Evolutionary conservation across 2,888 invertebrate genomes (phyloP), one percentile per base, ranked within the genome.

Genomic region (Athetis lepigone): DNA sequence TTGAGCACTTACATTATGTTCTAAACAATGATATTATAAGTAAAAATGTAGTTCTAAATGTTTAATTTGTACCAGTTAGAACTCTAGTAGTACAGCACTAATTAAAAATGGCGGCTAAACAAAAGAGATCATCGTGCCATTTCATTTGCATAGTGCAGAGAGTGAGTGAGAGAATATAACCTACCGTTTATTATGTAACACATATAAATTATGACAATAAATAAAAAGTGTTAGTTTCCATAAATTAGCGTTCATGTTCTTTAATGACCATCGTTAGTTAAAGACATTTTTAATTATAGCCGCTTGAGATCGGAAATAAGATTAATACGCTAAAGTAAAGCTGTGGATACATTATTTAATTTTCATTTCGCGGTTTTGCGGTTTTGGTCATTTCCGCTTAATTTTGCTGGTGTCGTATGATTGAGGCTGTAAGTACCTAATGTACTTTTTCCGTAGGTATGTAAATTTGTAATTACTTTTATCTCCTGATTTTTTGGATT

Each of bases 251-350:
- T 57, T 45, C 45, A 21, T 66, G 23, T 56, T 64, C 45, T 39
- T 61, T 54, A 58, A 57, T 50, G 37, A 19, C 33, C 33, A 23
- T 58, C 51, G 46, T 57, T 45, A 52, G 39, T 37, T 29, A 21
- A 56, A 56, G 54, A 58, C 29, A 45, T 45, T 69, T 72, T 58
- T 73, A 70, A 70, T 62, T 52, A 64, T 52, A 50, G 45, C 36
- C 16, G 2, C 33, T 42, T 21, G 11, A 37, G 57, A 59, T 65
- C 57, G 16, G 46, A 11, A 6, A 9, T 39, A 25, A 62, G 65
- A 70, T 73, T 67, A 62, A 59, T 67, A 63, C 23, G 59, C 25
- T 43, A 13, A 45, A 9, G 19, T 61, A 27, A 71, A 36, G 63
- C 29, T 42, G 6, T 4, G 27, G 33, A 16, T 33, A 51, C 61